These are phyloP conservation scores for Melospiza melodia DNA, from an alignment of 2,113 vertebrate species.

Conservation along the genomic window DNA sequence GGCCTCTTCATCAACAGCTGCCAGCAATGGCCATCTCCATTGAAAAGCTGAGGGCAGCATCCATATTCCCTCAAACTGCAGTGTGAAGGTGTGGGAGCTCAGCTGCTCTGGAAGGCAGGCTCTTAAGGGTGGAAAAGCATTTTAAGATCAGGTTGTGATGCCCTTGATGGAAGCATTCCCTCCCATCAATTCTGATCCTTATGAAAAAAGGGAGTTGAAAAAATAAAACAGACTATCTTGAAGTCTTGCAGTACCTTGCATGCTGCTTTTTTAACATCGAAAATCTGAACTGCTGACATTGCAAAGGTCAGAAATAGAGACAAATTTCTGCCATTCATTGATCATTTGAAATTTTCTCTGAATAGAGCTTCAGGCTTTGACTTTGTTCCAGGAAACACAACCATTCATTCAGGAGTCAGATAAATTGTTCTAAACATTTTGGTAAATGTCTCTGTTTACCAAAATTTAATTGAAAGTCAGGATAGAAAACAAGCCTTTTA, in stretches of 20 bases:
- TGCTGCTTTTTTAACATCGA: not conserved
- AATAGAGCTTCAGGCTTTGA: slow-evolving; percentile 22
- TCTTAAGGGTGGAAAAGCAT: not conserved
- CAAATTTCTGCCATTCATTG: slow-evolving; percentile 17
- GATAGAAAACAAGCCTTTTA: slow-evolving; percentile 1
- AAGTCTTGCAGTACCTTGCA: not conserved
- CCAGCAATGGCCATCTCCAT: not conserved
- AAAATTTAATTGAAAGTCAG: slow-evolving; percentile 19
- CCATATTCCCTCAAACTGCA: not conserved
- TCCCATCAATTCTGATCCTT: not conserved
- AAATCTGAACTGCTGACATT: slow-evolving; percentile 7
- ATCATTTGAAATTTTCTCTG: slow-evolving; percentile 8
- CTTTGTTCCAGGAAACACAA: slow-evolving; percentile 15
- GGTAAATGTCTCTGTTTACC: slow-evolving; percentile 33
- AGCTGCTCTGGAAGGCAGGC: not conserved
- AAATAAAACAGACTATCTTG: not conserved
- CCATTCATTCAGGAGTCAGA: slow-evolving; percentile 25
- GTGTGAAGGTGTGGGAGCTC: not conserved
- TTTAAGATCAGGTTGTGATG: not conserved
- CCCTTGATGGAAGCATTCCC: not conserved
- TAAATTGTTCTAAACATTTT: slow-evolving; percentile 26
- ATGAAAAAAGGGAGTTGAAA: not conserved
- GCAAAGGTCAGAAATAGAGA: not conserved
- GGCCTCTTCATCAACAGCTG: not conserved
- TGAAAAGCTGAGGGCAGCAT: not conserved